A percentile compares a stretch with the other conserved stretches of the same genome.
phyloP scores from a whole-genome alignment of 2,113 vertebrate genomes.

The Myotis yumanensis region DNA sequence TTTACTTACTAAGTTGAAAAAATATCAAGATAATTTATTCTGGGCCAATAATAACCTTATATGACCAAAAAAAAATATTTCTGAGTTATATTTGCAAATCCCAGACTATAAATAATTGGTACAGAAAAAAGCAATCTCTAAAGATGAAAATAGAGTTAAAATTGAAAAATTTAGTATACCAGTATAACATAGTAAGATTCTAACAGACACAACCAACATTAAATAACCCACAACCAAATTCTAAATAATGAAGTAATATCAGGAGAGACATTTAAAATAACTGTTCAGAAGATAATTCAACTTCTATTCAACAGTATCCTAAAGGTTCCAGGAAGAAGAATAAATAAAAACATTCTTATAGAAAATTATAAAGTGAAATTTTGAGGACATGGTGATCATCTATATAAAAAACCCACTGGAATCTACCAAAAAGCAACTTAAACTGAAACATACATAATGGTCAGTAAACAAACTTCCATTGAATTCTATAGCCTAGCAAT shows the following conservation, averaged over 20 bases:
- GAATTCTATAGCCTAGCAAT: neutral
- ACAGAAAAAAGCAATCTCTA: neutral
- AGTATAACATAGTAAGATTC: neutral
- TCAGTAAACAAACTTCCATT: neutral
- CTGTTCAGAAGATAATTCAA: neutral
- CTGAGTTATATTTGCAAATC: neutral
- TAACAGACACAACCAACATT: neutral
- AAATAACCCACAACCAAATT: neutral
- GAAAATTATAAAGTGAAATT: neutral
- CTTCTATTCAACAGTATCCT: neutral
- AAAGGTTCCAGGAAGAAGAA: neutral
- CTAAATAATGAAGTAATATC: neutral
- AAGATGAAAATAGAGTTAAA: neutral
- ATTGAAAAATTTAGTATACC: neutral
- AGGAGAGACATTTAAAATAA: neutral
- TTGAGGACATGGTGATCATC: too few species aligned
- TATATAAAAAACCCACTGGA: neutral
- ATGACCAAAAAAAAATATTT: neutral
- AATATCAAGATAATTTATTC: too few species aligned
- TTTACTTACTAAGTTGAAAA: too few species aligned
- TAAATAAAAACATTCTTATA: neutral
- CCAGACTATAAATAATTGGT: neutral
- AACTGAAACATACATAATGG: neutral
- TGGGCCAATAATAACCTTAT: neutral
- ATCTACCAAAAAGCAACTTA: neutral